Evolutionary conservation across 2,113 vertebrate genomes (phyloP), one percentile per base, ranked within the genome.

Genomic region (Epinephelus fuscoguttatus): DNA sequence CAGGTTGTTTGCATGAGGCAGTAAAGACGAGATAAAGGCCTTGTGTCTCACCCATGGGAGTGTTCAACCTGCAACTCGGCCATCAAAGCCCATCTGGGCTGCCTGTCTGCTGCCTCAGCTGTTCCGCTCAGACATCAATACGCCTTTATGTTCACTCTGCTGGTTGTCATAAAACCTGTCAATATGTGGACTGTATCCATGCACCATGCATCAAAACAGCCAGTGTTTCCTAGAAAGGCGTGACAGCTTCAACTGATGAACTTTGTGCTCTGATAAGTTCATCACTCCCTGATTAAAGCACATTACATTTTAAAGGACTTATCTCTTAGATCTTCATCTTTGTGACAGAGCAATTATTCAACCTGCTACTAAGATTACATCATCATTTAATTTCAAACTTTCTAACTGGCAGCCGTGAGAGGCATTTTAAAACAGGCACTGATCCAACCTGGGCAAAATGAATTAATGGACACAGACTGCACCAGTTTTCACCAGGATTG

Each of bases 11-110:
- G 91, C 87, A 81, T 13, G 5, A 64, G 61, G 88, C 86, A 76
- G 84, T 91, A 88, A 91, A 89, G 80, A 83, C 13, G 12, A 88
- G 87, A 91, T 92, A 93, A 93, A 84, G 86, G 30, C 63, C 66
- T 6, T 0, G 8, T 0, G 15, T 72, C 37, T 66, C 62, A 49
- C 83, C 63, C 18, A 0, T 49, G 45, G 49, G 64, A 70, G 80
- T 10, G 72, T 66, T 87, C 37, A 56, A 55, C 53, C 55, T 53
- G 40, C 25, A 61, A 7, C 49, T 40, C 7, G 3, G 33, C 81
- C 84, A 87, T 86, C 86, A 88, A 73, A 78, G 27, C 61, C 80
- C 87, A 91, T 86, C 78, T 78, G 86, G 84, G 70, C 63, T 6
- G 9, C 61, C 55, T 21, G 42, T 50, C 57, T 68, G 78, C 68